These are phyloP conservation scores for Amazona finschi DNA, from an alignment of 2,797 vertebrate species.

Conservation along the genomic window DNA sequence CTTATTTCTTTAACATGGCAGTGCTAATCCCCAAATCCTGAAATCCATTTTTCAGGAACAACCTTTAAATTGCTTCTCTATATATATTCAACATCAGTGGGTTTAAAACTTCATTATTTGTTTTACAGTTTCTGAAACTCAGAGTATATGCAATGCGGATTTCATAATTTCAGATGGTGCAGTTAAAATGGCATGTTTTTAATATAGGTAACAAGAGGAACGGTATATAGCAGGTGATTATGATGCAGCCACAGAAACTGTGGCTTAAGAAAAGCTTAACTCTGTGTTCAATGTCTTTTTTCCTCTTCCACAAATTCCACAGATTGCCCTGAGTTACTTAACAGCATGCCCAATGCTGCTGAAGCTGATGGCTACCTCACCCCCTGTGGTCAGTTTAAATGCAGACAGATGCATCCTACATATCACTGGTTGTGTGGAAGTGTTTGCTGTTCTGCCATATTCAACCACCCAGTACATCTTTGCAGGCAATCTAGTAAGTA, in stretches of 20 bases:
- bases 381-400: slow-evolving; percentile 43
- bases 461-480: slow-evolving; percentile 33
- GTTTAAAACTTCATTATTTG: not conserved
- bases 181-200: not conserved
- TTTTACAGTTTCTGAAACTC: not conserved
- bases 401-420: slow-evolving; percentile 54
- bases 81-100: not conserved
- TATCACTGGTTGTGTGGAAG: slow-evolving; percentile 47
- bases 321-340: slow-evolving; percentile 25
- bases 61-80: not conserved
- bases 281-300: not conserved
- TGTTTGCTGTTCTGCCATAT: slow-evolving; percentile 48
- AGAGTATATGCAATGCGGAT: not conserved
- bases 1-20: not conserved
- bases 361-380: slow-evolving; percentile 49
- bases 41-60: not conserved
- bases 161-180: not conserved
- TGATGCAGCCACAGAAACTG: not conserved
- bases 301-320: not conserved
- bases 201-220: not conserved
- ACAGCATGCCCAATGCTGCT: slow-evolving; percentile 33
- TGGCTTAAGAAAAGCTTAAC: not conserved
- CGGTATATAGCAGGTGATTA: not conserved
- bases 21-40: not conserved
- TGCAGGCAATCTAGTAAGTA: slow-evolving; percentile 67